Conservation (phyloP, 2,797 vertebrate genomes). For the Tapirus indicus region DNA sequence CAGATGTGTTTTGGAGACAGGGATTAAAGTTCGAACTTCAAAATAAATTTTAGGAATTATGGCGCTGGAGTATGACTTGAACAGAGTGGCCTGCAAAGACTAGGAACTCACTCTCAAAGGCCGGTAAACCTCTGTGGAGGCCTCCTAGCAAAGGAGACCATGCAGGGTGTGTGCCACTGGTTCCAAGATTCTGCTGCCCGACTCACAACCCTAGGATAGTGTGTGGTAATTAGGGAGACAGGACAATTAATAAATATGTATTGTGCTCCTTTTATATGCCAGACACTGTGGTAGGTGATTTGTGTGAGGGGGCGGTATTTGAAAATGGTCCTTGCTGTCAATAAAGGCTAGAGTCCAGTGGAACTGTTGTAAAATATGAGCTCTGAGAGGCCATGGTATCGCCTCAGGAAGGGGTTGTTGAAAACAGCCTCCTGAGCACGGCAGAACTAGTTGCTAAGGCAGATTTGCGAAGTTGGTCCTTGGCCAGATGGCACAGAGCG, state of each 20-base stretch:
- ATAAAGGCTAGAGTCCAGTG: background rate
- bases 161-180: background rate
- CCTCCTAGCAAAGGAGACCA: background rate
- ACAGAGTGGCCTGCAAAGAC: background rate
- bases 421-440: background rate
- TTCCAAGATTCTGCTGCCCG: background rate
- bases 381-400: slow-evolving; percentile 9
- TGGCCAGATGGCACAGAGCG: slow-evolving; percentile 53
- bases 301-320: background rate
- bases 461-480: slow-evolving; percentile 47
- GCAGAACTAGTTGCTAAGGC: slow-evolving; percentile 58
- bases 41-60: background rate
- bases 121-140: background rate
- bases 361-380: background rate
- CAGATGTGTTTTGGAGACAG: background rate
- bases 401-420: slow-evolving; percentile 24
- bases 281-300: background rate
- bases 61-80: background rate
- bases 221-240: background rate
- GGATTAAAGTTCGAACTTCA: background rate
- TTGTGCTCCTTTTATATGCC: background rate
- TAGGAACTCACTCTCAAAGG: background rate
- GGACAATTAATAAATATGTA: background rate
- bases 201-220: background rate
- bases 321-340: background rate